These are phyloP conservation scores for Ips typographus DNA, from an alignment of 1,140 invertebrate species.

Conservation along the genomic window DNA sequence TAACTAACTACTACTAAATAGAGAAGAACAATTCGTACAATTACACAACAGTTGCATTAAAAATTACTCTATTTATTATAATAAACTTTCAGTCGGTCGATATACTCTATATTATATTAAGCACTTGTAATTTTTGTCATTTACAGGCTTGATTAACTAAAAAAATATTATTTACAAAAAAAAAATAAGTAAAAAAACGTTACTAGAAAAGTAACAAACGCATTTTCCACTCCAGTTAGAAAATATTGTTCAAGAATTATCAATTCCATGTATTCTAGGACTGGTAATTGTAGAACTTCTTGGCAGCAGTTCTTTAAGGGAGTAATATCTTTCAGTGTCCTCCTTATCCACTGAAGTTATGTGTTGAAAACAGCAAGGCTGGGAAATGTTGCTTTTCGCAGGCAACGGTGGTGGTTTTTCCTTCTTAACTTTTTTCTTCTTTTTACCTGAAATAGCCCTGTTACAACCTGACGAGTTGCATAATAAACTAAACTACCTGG, in stretches of 20 bases:
- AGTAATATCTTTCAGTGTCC: constrained; percentile 67
- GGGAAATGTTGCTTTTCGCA: constrained; percentile 80
- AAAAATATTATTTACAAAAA: too few species aligned
- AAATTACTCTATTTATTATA: too few species aligned
- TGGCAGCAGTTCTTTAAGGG: constrained; percentile 59
- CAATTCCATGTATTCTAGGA: constrained; percentile 21
- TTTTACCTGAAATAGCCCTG: constrained; percentile 44
- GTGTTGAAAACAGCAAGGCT: constrained; percentile 85
- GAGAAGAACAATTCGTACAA: too few species aligned
- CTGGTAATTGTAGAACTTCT: constrained; percentile 10
- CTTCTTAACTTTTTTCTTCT: constrained; percentile 61
- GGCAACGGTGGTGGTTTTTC: constrained; percentile 61
- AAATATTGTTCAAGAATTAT: constrained; percentile 2
- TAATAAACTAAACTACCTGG: constrained; percentile 55
- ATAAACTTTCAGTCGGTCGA: too few species aligned
- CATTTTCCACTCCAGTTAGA: too few species aligned
- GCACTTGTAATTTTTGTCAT: too few species aligned
- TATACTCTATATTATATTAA: too few species aligned
- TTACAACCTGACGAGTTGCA: neutral
- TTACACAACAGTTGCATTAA: too few species aligned
- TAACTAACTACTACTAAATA: too few species aligned
- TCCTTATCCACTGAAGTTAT: constrained; percentile 75
- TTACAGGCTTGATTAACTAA: too few species aligned
- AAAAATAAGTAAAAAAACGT: too few species aligned
- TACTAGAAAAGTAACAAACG: too few species aligned